Conservation (phyloP, 2,113 vertebrate species). For the Heptranchias perlo region DNA sequence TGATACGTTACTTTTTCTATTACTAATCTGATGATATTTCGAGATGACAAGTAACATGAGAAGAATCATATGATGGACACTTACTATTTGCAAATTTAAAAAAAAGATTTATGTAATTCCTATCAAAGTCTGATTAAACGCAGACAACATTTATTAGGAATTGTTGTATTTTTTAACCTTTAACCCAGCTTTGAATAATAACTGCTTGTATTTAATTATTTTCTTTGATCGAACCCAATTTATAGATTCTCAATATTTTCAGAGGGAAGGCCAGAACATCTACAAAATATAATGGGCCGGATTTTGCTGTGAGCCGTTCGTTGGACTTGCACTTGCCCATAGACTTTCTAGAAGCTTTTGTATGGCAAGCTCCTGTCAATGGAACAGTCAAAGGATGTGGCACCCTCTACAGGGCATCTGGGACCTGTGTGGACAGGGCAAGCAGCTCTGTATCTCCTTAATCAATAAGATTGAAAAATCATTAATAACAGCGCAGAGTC, state of each 20-base stretch:
- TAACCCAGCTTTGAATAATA: slow-evolving; percentile 1
- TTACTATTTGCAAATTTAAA: not conserved
- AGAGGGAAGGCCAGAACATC: not conserved
- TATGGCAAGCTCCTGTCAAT: no score
- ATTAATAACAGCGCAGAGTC: no score
- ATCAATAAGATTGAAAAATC: no score
- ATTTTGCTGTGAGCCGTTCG: no score
- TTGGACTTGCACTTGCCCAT: no score
- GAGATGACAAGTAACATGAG: not conserved
- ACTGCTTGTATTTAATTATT: not conserved
- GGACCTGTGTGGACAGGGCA: no score
- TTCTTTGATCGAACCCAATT: slow-evolving; percentile 4
- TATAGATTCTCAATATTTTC: not conserved
- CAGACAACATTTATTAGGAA: not conserved
- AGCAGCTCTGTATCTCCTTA: no score
- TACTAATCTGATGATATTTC: not conserved
- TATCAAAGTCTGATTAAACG: not conserved
- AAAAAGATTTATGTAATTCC: not conserved
- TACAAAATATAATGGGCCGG: no score
- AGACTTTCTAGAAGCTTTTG: no score
- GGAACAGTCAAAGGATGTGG: no score
- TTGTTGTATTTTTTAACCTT: not conserved
- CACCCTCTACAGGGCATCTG: no score
- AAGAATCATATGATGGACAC: not conserved
- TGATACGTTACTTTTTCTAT: not conserved